These are phyloP conservation scores for Thalassophryne amazonica DNA, from an alignment of 2,797 vertebrate genomes.

Conservation along the genomic window DNA sequence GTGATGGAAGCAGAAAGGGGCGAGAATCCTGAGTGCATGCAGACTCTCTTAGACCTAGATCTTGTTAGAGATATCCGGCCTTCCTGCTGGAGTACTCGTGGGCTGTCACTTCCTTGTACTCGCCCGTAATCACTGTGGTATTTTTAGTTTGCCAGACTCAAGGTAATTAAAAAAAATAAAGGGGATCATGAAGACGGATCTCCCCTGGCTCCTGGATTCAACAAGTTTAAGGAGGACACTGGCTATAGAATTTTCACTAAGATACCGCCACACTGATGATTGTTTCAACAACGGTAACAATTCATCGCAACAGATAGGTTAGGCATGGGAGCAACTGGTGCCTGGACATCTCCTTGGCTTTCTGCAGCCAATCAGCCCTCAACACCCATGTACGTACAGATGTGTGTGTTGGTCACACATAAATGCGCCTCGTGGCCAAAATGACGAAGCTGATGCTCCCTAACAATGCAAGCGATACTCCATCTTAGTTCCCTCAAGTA, in stretches of 20 bases:
- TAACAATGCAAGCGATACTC: too few relatives aligned
- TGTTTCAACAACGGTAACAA: too few relatives aligned
- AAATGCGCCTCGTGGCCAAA: too few relatives aligned
- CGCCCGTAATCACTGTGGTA: constrained; percentile 70
- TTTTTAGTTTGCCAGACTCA: constrained; percentile 61
- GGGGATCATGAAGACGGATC: constrained; percentile 48
- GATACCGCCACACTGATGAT: constrained; percentile 44
- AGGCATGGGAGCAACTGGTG: too few relatives aligned
- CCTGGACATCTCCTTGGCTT: too few relatives aligned
- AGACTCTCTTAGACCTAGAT: constrained; percentile 62
- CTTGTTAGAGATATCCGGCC: constrained; percentile 68
- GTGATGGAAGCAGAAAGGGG: background rate
- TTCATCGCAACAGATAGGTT: too few relatives aligned
- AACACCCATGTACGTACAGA: too few relatives aligned
- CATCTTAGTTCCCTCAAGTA: too few relatives aligned
- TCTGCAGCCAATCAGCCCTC: too few relatives aligned
- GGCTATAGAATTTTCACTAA: constrained; percentile 63
- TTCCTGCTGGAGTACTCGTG: constrained; percentile 52
- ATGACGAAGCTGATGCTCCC: too few relatives aligned
- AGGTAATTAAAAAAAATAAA: constrained; percentile 76
- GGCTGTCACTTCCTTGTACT: constrained; percentile 44
- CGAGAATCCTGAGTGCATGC: too few relatives aligned
- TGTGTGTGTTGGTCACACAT: too few relatives aligned
- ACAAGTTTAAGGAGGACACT: constrained; percentile 56
- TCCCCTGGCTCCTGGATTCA: constrained; percentile 43